Evolutionary conservation across 2,888 invertebrate species (phyloP).

Genomic region (Trichopoda pennipes): DNA sequence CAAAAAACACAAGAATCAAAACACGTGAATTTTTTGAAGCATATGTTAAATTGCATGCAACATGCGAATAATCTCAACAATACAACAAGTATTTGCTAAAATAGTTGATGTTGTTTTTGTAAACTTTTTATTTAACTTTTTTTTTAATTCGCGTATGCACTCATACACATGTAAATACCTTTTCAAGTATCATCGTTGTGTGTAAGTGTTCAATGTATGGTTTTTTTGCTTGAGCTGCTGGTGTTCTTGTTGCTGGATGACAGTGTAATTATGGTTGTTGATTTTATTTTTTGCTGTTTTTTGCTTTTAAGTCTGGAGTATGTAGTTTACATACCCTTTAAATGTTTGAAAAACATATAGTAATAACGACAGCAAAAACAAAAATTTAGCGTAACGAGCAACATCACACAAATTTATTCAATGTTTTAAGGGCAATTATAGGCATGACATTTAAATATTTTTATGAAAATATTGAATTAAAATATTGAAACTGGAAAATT

Average conservation of each 20-base stretch:
- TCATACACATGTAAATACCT: conserved; percentile 39
- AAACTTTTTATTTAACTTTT: conserved; percentile 6
- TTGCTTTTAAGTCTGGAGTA: conserved; percentile 57
- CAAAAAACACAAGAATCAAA: conserved; percentile 48
- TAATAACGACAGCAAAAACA: conserved; percentile 36
- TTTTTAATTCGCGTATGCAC: conserved; percentile 20
- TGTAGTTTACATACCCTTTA: conserved; percentile 65
- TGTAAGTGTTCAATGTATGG: conserved; percentile 43
- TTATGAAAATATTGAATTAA: conserved; percentile 31
- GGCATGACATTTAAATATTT: conserved; percentile 34
- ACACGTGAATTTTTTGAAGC: conserved; percentile 65
- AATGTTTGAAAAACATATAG: conserved; percentile 53
- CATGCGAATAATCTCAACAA: conserved; percentile 67
- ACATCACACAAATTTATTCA: conserved; percentile 46
- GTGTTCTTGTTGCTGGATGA: conserved; percentile 58
- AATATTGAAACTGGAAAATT: conserved; percentile 4
- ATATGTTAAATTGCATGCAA: conserved; percentile 67
- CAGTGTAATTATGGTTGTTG: conserved; percentile 63
- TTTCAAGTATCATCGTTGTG: conserved; percentile 56
- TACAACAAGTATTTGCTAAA: conserved; percentile 53
- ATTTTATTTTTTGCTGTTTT: conserved; percentile 10
- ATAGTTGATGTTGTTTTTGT: conserved; percentile 51
- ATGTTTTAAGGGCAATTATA: conserved; percentile 41
- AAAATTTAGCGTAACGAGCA: conserved; percentile 42
- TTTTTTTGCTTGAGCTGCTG: conserved; percentile 34